phyloP scores from a whole-genome alignment of 2,113 vertebrate genomes.

The Cyanoliseus patagonus region DNA sequence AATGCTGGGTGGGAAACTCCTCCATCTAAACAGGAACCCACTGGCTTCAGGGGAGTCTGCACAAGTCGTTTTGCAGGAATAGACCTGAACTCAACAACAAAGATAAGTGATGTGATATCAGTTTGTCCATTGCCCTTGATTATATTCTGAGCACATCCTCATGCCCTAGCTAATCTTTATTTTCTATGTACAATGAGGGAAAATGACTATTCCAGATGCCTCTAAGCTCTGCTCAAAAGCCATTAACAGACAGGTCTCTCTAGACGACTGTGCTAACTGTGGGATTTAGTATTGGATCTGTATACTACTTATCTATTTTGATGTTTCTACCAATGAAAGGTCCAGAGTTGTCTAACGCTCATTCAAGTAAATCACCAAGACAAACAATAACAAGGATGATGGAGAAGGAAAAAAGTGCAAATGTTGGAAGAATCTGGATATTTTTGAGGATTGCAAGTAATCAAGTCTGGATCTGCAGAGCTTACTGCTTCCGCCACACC shows the following conservation, averaged over 20 bases:
- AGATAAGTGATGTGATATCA: background rate
- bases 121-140: background rate
- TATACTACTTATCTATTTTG: background rate
- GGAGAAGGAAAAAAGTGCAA: background rate
- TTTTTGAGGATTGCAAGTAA: slow-evolving; percentile 20
- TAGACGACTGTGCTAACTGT: background rate
- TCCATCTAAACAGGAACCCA: background rate
- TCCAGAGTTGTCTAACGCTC: background rate
- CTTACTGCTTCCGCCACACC: background rate
- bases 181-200: background rate
- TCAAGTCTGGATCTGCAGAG: slow-evolving; percentile 5
- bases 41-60: background rate
- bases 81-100: background rate
- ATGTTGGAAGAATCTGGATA: background rate
- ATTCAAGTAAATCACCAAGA: background rate
- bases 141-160: background rate
- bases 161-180: background rate
- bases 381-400: background rate
- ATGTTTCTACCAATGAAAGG: background rate
- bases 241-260: background rate
- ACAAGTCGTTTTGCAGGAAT: background rate
- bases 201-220: background rate
- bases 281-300: background rate
- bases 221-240: slow-evolving; percentile 8
- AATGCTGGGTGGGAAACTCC: background rate